Base-by-base conservation (phyloP, 2,797 vertebrate species). In the Sebastes melanostomus region DNA sequence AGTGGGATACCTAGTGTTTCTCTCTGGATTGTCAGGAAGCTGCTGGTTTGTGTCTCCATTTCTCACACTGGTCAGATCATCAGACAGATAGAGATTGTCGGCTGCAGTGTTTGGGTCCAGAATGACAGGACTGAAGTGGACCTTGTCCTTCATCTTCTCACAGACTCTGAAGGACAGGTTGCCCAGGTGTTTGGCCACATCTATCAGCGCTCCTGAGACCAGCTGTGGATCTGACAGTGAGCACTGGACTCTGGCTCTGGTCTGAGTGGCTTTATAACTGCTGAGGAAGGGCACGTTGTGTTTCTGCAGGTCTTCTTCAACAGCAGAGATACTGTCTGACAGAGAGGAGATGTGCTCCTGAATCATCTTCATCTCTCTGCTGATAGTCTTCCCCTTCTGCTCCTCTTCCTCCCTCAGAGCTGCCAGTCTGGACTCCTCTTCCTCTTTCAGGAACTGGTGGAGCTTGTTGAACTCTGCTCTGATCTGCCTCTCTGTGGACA, bases 391-490 rank as follows among this genome's bases (percentile, higher is more conserved):
- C 54, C 13, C 30, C 56, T 87, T 91, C 70, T 92, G 50, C 81
- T 87, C 75, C 72, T 77, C 87, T 91, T 90, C 32, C 85, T 90
- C n/a, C 54, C n/a, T 69, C 93, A 92, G 36, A 66, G 81, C 77
- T 93, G 81, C 38, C 84, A 87, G 29, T 85, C 88, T 82, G 91
- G 81, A 78, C 90, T 67, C 46, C 80, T 85, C 84, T 93, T 86
- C 94, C 80, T 96, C 90, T 86, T 81, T 91, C 80, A 95, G 89
- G 86, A 94, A 91, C 77, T 92, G 86, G 62, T 91, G 92, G 66
- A 96, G 80, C 79, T 93, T 94, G 68, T 94, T 80, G 87, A 95
- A 94, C 79, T 93, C 93, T 36, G 55, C 65, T 78, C 36, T 77
- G 80, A 82, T 82, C 75, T 69, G 58, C 6, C 1, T 73, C 75